phyloP scores from a whole-genome alignment of 1,140 invertebrate genomes.

The Zaprionus ornatus region DNA sequence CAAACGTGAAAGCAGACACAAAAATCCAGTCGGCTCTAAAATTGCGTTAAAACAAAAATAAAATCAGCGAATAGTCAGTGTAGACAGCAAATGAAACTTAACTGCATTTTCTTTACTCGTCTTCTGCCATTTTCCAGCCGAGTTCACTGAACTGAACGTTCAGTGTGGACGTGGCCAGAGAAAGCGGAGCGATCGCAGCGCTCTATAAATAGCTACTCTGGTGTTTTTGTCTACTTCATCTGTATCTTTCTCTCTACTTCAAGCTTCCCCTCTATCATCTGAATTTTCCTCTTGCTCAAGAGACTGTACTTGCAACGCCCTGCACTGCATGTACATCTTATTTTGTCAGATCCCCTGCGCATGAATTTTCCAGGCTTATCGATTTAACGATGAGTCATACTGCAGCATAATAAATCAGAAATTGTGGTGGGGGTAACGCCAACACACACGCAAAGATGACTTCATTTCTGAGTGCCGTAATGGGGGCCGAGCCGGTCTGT shows the following conservation, averaged over 20 bases:
- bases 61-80: conserved; percentile 63
- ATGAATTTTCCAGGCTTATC: conserved; percentile 16
- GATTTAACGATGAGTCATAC: conserved; percentile 63
- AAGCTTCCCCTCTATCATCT: conserved; percentile 25
- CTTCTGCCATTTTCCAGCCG: conserved; percentile 14
- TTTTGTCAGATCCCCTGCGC: conserved; percentile 11
- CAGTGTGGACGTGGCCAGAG: conserved; percentile 32
- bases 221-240: conserved; percentile 35
- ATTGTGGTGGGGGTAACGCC: background rate
- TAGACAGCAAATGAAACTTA: conserved; percentile 42
- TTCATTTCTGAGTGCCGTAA: conserved; percentile 50
- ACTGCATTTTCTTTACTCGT: conserved; percentile 28
- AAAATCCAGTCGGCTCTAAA: conserved; percentile 36
- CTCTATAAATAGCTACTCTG: conserved; percentile 49
- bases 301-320: conserved; percentile 44
- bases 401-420: conserved; percentile 37
- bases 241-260: background rate
- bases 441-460: conserved; percentile 49
- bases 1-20: background rate
- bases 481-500: conserved; percentile 6
- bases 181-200: conserved; percentile 48
- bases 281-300: conserved; percentile 4
- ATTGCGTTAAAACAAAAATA: conserved; percentile 69
- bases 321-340: conserved; percentile 37
- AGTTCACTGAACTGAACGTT: conserved; percentile 59